Evolutionary conservation across 2,888 invertebrate genomes (phyloP), one percentile per base, ranked within the genome.

Genomic region (Priocnemis perturbator): DNA sequence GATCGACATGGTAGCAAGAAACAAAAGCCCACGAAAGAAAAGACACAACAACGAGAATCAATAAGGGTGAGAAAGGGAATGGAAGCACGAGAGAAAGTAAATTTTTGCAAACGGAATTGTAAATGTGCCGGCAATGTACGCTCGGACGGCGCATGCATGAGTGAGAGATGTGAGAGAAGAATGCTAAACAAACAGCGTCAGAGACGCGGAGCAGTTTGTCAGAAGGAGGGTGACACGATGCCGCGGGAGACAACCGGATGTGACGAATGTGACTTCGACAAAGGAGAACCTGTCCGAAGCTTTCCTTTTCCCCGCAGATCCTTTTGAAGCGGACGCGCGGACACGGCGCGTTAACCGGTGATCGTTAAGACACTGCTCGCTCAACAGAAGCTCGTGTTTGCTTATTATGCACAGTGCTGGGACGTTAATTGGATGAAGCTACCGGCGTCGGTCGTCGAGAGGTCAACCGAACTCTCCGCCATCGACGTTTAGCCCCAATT

Each of bases 371-470:
- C 50, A 50, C 50, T 17, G 50, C 50, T 17, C 50, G 50, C 5
- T 2, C 50, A 5, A 50, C 50, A 50, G 19, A 50, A 50, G 50
- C 50, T 50, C 50, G 50, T 19, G 50, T 50, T 50, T 50, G 50
- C 17, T n/a, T 11, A 19, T 19, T 50, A 14, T 19, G 50, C 50
- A 50, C 50, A 50, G 50, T 50, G 50, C 19, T 50, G 50, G 50
- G 19, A 50, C 50, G 50, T 50, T 50, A 50, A 50, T 50, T n/a
- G 17, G 3, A 17, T 50, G 1, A 19, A 50, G 7, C 5, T 26
- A 26, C 37, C 4, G 37, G 26, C 26, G 7, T 26, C 7, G 1
- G 26, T 37, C 37, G 37, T 26, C 7, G 37, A 37, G 11, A 7
- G 11, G 14, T 11, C 1, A 11, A 37, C 11, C 7, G 11, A 11